phyloP scores from a whole-genome alignment of 1,140 invertebrate genomes.

The Pollicipes pollicipes region DNA sequence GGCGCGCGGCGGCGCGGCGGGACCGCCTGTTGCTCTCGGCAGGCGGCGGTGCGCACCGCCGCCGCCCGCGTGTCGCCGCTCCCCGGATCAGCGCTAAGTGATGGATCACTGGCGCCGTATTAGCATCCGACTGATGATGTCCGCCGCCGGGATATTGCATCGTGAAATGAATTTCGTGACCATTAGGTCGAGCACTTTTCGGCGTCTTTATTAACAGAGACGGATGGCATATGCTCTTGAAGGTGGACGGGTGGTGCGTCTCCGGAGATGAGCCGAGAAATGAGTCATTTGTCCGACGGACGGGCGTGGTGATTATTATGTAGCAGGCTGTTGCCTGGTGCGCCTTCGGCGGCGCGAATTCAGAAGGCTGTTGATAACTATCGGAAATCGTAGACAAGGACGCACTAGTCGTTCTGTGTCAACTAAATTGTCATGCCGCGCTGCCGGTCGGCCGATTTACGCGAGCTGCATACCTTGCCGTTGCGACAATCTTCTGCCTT shows the following conservation, averaged over 20 bases:
- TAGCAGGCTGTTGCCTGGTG: background rate
- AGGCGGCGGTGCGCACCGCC: no score
- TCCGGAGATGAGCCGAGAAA: background rate
- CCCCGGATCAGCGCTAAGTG: background rate
- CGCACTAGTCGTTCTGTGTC: no score
- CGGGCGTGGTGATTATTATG: background rate
- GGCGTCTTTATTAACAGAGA: slow-evolving; percentile 4
- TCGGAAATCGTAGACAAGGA: no score
- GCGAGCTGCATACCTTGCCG: background rate
- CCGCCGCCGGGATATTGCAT: background rate
- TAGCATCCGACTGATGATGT: background rate
- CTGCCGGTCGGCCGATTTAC: background rate
- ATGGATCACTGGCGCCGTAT: background rate
- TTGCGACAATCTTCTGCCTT: no score
- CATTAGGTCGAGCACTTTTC: background rate
- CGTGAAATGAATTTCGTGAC: background rate
- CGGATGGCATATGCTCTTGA: background rate
- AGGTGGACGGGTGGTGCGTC: background rate
- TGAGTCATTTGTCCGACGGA: background rate
- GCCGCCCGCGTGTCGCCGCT: no score
- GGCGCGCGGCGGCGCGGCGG: no score
- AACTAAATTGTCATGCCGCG: no score
- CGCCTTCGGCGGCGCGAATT: background rate
- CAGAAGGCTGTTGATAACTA: no score
- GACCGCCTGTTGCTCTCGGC: no score